A percentile compares a stretch with the other conserved stretches of the same genome.
Conservation (phyloP, 2,888 invertebrate species). For the Nebria salina region DNA sequence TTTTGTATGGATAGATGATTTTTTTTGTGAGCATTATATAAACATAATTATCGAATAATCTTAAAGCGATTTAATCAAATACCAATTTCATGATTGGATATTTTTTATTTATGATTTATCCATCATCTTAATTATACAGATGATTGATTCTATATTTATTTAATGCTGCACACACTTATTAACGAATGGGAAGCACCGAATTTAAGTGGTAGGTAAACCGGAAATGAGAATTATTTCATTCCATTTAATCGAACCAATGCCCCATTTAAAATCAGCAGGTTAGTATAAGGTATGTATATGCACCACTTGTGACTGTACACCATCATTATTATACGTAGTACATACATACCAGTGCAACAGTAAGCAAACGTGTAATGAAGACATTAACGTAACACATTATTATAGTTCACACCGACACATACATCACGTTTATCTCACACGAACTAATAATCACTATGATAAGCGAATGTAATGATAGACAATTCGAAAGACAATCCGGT, state of each 20-base stretch:
- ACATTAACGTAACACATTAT: conserved; percentile 1
- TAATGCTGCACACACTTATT: neutral
- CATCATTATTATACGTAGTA: neutral
- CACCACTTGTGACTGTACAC: neutral
- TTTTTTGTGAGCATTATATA: too few relatives aligned
- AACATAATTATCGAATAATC: too few relatives aligned
- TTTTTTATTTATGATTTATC: too few relatives aligned
- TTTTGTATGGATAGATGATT: too few relatives aligned
- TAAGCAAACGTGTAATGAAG: conserved; percentile 1
- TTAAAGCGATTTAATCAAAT: too few relatives aligned
- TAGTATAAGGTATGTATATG: neutral
- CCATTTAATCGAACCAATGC: neutral
- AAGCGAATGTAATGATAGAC: conserved; percentile 25
- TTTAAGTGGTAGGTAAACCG: neutral
- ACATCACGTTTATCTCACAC: conserved; percentile 10
- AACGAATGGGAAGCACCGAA: neutral
- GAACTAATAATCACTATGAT: conserved; percentile 31
- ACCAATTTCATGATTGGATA: too few relatives aligned
- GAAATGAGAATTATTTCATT: neutral
- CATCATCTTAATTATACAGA: too few relatives aligned
- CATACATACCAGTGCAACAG: neutral
- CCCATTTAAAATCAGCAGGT: neutral
- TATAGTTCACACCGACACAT: neutral
- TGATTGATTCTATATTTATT: too few relatives aligned
- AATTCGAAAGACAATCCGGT: conserved; percentile 28